Conservation (phyloP, 2,888 invertebrate genomes). For the Hydraecia micacea region DNA sequence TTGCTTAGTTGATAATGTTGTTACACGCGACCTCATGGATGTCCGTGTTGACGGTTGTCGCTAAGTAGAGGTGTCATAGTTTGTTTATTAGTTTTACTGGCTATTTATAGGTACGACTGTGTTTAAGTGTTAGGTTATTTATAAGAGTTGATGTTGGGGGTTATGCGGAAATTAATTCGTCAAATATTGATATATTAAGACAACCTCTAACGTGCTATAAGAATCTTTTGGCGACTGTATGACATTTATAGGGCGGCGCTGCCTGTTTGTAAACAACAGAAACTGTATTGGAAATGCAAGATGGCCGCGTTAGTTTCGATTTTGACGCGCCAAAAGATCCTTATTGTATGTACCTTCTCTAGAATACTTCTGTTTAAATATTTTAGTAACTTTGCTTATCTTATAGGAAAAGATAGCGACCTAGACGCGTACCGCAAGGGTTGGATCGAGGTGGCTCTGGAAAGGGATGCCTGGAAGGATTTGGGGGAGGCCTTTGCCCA, state of each 20-base stretch:
- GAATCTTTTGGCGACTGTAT: not conserved
- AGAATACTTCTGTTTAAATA: too few relatives aligned
- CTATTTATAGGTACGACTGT: slow-evolving; percentile 12
- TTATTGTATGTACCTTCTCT: too few relatives aligned
- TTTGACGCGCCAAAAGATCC: too few relatives aligned
- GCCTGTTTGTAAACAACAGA: not conserved
- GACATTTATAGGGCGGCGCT: not conserved
- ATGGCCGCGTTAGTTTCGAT: too few relatives aligned
- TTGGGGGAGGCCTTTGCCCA: too few relatives aligned
- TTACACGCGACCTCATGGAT: slow-evolving; percentile 4
- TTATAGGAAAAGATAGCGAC: too few relatives aligned
- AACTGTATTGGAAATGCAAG: too few relatives aligned
- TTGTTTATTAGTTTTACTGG: slow-evolving; percentile 27
- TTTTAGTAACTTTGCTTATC: too few relatives aligned
- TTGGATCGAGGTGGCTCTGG: too few relatives aligned
- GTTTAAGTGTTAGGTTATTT: slow-evolving; percentile 12
- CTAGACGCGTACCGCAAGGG: too few relatives aligned
- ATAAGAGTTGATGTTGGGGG: not conserved
- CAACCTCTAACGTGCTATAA: not conserved
- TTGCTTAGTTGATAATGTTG: slow-evolving; percentile 24
- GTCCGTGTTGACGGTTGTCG: slow-evolving; percentile 42
- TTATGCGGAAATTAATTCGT: not conserved
- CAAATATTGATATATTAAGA: not conserved
- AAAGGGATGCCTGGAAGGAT: too few relatives aligned
- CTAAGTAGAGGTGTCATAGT: slow-evolving; percentile 40